phyloP scores from a whole-genome alignment of 2,113 vertebrate genomes.

The Pantherophis guttatus region DNA sequence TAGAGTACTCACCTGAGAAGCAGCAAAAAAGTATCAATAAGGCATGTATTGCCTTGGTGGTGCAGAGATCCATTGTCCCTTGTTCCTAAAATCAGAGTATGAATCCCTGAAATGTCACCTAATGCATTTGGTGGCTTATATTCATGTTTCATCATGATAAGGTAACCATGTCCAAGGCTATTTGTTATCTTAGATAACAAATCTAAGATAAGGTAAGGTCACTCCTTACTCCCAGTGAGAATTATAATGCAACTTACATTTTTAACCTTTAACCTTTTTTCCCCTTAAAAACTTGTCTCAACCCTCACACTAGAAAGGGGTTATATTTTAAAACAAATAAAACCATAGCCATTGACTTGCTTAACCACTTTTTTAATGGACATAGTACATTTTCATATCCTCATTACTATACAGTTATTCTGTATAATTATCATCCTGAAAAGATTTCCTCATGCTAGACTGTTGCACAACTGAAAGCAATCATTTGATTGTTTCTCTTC shows the following conservation, averaged over 20 bases:
- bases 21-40: background rate
- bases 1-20: conserved; percentile 5
- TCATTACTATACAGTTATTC: background rate
- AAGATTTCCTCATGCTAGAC: background rate
- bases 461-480: background rate
- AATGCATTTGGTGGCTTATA: too few relatives aligned
- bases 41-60: background rate
- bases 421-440: background rate
- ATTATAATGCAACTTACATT: too few relatives aligned
- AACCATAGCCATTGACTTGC: background rate
- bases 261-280: too few relatives aligned
- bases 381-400: background rate
- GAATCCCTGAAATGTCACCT: background rate
- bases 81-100: background rate
- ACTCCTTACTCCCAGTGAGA: too few relatives aligned
- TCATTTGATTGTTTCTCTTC: background rate
- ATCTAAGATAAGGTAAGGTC: too few relatives aligned
- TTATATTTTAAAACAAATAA: too few relatives aligned
- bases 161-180: too few relatives aligned
- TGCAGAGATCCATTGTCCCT: background rate
- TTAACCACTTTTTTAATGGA: background rate
- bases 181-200: too few relatives aligned
- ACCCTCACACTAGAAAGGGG: too few relatives aligned
- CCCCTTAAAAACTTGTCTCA: too few relatives aligned
- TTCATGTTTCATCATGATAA: too few relatives aligned